Conservation (phyloP, 1,140 invertebrate species). For the Proales similis region DNA sequence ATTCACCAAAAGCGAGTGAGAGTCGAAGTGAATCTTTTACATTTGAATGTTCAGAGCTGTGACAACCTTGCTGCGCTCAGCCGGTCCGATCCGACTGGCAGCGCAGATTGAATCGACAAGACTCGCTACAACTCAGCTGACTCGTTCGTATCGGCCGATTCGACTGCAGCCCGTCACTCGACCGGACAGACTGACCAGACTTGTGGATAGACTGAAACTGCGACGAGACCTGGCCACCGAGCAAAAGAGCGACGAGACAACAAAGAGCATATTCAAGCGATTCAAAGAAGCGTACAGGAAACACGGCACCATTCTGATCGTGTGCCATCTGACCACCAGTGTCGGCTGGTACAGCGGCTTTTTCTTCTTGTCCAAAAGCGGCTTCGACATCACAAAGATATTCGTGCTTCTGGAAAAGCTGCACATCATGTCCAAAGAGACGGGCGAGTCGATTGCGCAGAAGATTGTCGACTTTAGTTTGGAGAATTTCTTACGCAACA, state of each 20-base stretch:
- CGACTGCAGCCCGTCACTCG: no score
- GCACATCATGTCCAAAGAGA: slow-evolving; percentile 15
- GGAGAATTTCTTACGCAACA: neutral
- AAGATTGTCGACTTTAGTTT: slow-evolving; percentile 33
- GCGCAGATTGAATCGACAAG: no score
- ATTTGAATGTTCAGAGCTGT: no score
- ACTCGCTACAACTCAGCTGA: no score
- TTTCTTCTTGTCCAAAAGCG: slow-evolving; percentile 32
- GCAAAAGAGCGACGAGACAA: slow-evolving; percentile 41
- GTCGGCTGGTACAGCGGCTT: slow-evolving; percentile 25
- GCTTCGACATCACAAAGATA: slow-evolving; percentile 19
- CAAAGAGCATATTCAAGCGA: slow-evolving; percentile 23
- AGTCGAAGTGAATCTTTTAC: no score
- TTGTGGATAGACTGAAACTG: no score
- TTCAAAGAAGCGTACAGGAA: slow-evolving; percentile 37
- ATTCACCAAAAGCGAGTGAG: no score
- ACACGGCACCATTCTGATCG: slow-evolving; percentile 34
- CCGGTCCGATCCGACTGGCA: no score
- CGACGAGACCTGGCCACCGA: slow-evolving; percentile 41
- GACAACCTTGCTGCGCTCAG: no score
- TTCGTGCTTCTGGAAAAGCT: slow-evolving; percentile 12
- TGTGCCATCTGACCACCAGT: slow-evolving; percentile 9
- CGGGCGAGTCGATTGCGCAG: slow-evolving; percentile 2
- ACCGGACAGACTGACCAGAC: no score
- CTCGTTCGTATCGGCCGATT: no score